Percentiles rank a stretch among this genome's conserved stretches.
Conservation (phyloP, 2,113 vertebrate genomes). For the Copsychus sechellarum region DNA sequence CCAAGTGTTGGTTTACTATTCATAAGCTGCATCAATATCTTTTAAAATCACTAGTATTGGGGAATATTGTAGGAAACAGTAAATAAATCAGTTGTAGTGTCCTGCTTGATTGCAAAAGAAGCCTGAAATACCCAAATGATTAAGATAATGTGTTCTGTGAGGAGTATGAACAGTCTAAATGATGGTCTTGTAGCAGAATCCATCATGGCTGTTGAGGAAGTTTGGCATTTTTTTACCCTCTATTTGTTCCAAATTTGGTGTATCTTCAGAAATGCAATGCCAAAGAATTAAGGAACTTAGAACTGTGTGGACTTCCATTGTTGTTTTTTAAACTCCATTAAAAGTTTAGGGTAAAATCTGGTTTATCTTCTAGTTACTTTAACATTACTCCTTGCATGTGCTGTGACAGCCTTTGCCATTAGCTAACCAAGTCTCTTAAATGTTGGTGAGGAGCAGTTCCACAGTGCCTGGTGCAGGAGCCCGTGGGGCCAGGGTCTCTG, state of each 20-base stretch:
- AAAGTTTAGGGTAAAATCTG: neutral
- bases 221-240: neutral
- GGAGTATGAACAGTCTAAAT: neutral
- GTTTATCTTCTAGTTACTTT: neutral
- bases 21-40: neutral
- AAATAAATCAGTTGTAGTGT: neutral
- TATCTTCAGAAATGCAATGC: neutral
- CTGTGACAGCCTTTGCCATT: neutral
- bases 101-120: neutral
- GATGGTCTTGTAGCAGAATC: neutral
- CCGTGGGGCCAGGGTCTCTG: rapidly evolving
- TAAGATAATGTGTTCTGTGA: neutral
- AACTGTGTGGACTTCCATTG: neutral
- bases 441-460: neutral
- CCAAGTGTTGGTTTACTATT: neutral
- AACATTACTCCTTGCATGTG: neutral
- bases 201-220: neutral
- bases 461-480: rapidly evolving
- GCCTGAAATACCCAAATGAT: neutral
- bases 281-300: neutral
- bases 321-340: neutral
- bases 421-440: no score
- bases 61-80: neutral
- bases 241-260: rapidly evolving
- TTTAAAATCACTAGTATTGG: neutral